Percentiles rank a stretch among this genome's conserved stretches.
These are phyloP conservation scores for Colletes gigas DNA, from an alignment of 1,140 invertebrate genomes.

Conservation along the genomic window DNA sequence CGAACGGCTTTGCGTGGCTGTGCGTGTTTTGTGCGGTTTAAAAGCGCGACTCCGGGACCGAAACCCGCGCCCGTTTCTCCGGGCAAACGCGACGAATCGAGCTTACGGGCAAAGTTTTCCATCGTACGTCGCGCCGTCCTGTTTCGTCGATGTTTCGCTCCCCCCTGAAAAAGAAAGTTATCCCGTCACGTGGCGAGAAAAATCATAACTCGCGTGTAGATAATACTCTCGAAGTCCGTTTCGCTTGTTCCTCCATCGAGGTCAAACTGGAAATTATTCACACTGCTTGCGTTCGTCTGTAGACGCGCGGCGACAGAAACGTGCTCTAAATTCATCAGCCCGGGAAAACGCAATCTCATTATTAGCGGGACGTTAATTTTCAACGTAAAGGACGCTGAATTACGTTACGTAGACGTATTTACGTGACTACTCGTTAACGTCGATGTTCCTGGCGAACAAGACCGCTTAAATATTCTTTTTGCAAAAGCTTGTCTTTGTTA, in stretches of 20 bases:
- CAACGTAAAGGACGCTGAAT: constrained; percentile 1
- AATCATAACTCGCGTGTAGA: no score
- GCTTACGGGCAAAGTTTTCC: not conserved
- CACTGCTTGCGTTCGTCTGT: not conserved
- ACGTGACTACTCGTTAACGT: constrained; percentile 2
- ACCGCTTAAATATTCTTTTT: not conserved
- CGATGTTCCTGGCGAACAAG: not conserved
- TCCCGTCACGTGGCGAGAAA: no score
- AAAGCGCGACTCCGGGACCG: not conserved
- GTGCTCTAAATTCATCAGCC: not conserved
- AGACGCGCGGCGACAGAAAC: not conserved
- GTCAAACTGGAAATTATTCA: not conserved
- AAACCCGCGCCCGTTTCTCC: not conserved
- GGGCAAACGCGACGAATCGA: not conserved
- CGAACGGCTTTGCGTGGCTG: not conserved
- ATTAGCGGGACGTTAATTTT: not conserved
- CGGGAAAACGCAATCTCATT: not conserved
- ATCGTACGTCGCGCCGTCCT: no score
- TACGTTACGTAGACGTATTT: constrained; percentile 21
- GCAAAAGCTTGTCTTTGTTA: not conserved
- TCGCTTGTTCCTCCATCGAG: no score
- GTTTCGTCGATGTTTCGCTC: not conserved
- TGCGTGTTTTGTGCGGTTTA: not conserved
- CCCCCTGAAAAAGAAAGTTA: not conserved
- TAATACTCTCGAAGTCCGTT: no score